Conservation (phyloP, 2,888 invertebrate genomes). For the Philereme transversata region DNA sequence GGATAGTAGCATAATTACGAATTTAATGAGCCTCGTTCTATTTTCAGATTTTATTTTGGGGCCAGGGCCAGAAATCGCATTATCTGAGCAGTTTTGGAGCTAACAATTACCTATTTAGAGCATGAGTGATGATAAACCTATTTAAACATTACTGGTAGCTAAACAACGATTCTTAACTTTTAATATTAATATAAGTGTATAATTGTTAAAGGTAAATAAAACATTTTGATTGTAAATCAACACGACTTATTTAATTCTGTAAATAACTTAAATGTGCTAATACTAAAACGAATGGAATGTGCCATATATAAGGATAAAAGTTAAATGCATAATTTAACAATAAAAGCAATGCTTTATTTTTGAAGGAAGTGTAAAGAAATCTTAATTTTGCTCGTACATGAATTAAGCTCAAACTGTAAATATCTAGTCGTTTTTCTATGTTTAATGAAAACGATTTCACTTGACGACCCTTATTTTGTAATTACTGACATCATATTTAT, state of each 20-base stretch:
- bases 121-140: too few relatives aligned
- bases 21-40: too few relatives aligned
- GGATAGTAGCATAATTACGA: too few relatives aligned
- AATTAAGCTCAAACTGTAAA: constrained; percentile 1
- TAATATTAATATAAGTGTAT: too few relatives aligned
- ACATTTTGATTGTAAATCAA: constrained; percentile 4
- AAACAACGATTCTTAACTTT: too few relatives aligned
- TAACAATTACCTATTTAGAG: too few relatives aligned
- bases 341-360: constrained; percentile 11
- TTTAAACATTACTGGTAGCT: too few relatives aligned
- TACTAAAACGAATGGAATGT: constrained; percentile 9
- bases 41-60: too few relatives aligned
- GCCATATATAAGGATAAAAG: constrained; percentile 15
- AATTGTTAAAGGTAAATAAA: too few relatives aligned
- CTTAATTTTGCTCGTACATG: neutral
- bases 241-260: constrained; percentile 3
- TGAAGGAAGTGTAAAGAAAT: constrained; percentile 11
- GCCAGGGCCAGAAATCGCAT: too few relatives aligned
- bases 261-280: neutral
- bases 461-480: constrained; percentile 9
- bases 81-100: too few relatives aligned
- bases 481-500: constrained; percentile 3
- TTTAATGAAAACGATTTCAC: neutral
- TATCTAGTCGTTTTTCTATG: neutral
- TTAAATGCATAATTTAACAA: neutral